These are phyloP conservation scores for Malacoctenus gilli DNA, from an alignment of 2,797 vertebrate genomes.

Conservation along the genomic window DNA sequence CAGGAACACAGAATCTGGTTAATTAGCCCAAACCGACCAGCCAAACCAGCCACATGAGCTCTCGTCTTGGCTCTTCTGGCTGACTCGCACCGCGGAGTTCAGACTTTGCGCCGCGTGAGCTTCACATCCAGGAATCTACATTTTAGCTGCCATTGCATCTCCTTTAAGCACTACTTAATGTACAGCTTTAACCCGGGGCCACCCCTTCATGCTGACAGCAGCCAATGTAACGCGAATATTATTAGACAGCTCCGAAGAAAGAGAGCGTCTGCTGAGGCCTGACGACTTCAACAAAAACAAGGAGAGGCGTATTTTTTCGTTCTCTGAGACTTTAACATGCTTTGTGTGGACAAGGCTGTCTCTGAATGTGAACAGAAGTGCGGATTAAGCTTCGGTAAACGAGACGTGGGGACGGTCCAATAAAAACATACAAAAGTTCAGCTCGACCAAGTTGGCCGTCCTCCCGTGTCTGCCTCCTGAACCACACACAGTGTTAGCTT, in stretches of 20 bases:
- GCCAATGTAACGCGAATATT: conserved; percentile 19
- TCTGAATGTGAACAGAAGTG: too few relatives aligned
- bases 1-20: conserved; percentile 47
- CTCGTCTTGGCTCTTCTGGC: conserved; percentile 19
- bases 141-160: conserved; percentile 38
- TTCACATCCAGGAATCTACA: conserved; percentile 66
- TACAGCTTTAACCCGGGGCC: conserved; percentile 29
- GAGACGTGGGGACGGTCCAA: conserved; percentile 39
- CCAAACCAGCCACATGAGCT: conserved; percentile 17
- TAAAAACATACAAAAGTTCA: conserved; percentile 47
- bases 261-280: conserved; percentile 3
- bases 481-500: conserved; percentile 60
- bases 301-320: background rate
- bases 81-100: conserved; percentile 37
- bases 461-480: conserved; percentile 26
- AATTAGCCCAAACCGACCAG: conserved; percentile 47
- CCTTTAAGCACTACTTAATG: conserved; percentile 54
- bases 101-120: conserved; percentile 60
- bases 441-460: conserved; percentile 34
- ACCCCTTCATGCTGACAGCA: conserved; percentile 13
- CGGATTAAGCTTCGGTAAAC: conserved; percentile 47
- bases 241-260: conserved; percentile 10
- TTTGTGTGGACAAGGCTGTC: too few relatives aligned
- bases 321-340: too few relatives aligned
- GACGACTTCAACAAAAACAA: background rate